Evolutionary conservation across 2,888 invertebrate species (phyloP).

Genomic region (Phymatocera aterrima): DNA sequence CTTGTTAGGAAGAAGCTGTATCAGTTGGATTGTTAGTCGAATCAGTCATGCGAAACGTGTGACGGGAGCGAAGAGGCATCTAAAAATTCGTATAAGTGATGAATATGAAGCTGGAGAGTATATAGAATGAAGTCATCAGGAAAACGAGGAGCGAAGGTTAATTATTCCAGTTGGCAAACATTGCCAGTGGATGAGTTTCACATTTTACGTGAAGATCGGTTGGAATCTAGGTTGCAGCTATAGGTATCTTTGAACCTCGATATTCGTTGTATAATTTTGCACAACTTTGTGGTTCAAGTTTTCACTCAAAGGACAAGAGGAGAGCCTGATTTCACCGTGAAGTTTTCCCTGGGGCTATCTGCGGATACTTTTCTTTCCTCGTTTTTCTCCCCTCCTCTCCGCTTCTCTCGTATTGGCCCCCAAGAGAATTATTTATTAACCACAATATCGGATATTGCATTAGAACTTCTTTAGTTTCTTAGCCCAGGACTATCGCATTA

Average conservation of each 20-base stretch:
- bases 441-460: constrained; percentile 46
- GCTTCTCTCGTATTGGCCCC: constrained; percentile 4
- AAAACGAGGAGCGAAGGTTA: too few relatives aligned
- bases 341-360: constrained; percentile 26
- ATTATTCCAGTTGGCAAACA: too few relatives aligned
- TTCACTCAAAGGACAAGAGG: constrained; percentile 26
- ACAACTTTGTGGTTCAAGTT: constrained; percentile 33
- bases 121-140: too few relatives aligned
- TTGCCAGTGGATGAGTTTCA: too few relatives aligned
- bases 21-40: background rate
- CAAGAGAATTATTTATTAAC: constrained; percentile 46
- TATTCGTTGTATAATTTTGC: constrained; percentile 12
- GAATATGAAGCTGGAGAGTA: background rate
- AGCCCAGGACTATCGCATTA: background rate
- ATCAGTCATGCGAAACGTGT: background rate
- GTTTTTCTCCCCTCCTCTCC: constrained; percentile 8
- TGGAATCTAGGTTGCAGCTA: background rate
- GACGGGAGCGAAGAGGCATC: background rate
- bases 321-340: background rate
- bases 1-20: background rate
- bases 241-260: background rate
- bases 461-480: constrained; percentile 37
- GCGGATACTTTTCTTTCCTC: constrained; percentile 10
- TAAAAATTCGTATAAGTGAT: background rate
- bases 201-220: too few relatives aligned